Conservation (phyloP, 2,113 vertebrate species). For the Xiphophorus hellerii region DNA sequence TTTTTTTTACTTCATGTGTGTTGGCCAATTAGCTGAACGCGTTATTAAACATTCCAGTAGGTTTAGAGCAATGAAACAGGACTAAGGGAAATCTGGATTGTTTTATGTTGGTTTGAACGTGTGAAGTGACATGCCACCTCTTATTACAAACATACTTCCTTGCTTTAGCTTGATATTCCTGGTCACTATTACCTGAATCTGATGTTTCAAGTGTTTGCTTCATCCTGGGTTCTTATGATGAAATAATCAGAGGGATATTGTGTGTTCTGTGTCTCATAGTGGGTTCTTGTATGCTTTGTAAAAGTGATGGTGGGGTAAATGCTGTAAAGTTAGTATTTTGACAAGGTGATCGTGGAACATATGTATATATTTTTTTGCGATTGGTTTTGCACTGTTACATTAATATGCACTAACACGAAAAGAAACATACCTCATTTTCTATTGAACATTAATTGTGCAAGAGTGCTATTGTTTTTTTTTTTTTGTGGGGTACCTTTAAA, state of each 20-base stretch:
- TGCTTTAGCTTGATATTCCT: slow-evolving; percentile 47
- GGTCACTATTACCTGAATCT: slow-evolving; percentile 33
- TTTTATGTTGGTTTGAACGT: slow-evolving; percentile 22
- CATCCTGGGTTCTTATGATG: slow-evolving; percentile 38
- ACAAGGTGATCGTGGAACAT: slow-evolving; percentile 64
- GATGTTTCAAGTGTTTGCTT: slow-evolving; percentile 51
- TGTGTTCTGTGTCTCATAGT: slow-evolving; percentile 65
- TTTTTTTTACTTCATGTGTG: slow-evolving; percentile 16
- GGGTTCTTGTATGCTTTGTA: slow-evolving; percentile 67
- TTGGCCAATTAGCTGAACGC: slow-evolving; percentile 22
- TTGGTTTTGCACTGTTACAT: slow-evolving; percentile 81
- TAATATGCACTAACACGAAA: slow-evolving; percentile 78
- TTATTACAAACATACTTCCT: slow-evolving; percentile 46
- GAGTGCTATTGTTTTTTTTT: slow-evolving; percentile 51
- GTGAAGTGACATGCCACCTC: slow-evolving; percentile 27
- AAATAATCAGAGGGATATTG: slow-evolving; percentile 50
- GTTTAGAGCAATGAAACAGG: slow-evolving; percentile 9
- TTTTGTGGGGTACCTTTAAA: slow-evolving; percentile 55
- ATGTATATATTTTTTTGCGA: slow-evolving; percentile 50
- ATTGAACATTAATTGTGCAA: slow-evolving; percentile 68
- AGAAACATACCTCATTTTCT: slow-evolving; percentile 85
- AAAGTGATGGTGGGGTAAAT: slow-evolving; percentile 67
- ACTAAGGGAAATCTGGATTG: slow-evolving; percentile 17
- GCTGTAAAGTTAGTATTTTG: slow-evolving; percentile 66
- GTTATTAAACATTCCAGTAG: slow-evolving; percentile 53